Base-by-base conservation (phyloP, 2,888 invertebrate genomes). In the Steinernema scapterisci region DNA sequence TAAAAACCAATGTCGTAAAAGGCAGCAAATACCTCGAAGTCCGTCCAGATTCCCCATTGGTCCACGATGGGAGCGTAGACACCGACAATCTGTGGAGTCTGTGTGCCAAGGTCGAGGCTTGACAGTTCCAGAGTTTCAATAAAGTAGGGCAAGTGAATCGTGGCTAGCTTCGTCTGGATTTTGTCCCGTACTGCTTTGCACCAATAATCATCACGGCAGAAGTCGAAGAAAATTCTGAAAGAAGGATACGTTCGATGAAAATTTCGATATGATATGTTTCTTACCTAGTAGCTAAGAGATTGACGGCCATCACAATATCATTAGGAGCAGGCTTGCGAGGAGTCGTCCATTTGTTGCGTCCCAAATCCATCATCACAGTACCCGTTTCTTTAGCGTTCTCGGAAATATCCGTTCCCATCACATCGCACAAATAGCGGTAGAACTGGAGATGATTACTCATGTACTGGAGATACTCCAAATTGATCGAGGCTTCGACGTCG, bases 21-120 rank as follows among this genome's bases (percentile, higher is more conserved):
- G n/a, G n/a, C 54, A 71, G 23, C 13, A 21, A 43, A 51, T 38
- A 84, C 83, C 72, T 94, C 93, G 16, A 95, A 89, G 89, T 95
- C 94, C 0, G 94, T 90, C 95, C 95, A 96, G 74, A 95, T 89
- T 46, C 95, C 95, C 85, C 92, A 91, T 80, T 92, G 92, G 89
- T 95, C 93, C 78, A 93, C 88, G 54, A 91, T 88, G 0, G 95
- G 94, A 72, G 81, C 77, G 77, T 91, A 83, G 21, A 87, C 83
- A 13, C 77, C 79, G 11, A 79, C 77, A 43, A 87, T 84, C 16
- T 73, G 76, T 0, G 87, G 87, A n/a, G 84, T 78, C 0, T 72
- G 56, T 0, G 81, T 82, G 46, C 87, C 87, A 5, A 86, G 80
- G 21, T 87, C 84, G 46, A 87, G 73, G 16, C 82, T 81, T 7